These are phyloP conservation scores for Mus caroli DNA, from an alignment of 2,797 vertebrate genomes.

Conservation along the genomic window DNA sequence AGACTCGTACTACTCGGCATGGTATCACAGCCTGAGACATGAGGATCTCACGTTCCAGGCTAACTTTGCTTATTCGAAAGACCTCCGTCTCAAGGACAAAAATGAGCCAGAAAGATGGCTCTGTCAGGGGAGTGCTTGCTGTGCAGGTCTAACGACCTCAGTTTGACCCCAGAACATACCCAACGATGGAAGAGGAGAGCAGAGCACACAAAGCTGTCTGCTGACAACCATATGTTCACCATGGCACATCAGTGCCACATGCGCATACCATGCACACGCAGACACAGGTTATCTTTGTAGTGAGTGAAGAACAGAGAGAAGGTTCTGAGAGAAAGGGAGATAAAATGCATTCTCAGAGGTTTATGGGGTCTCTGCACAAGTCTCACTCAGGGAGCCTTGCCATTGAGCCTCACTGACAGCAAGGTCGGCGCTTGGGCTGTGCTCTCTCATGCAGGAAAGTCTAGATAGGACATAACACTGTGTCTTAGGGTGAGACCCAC, in stretches of 20 bases:
- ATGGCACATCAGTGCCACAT: background rate
- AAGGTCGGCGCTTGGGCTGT: conserved; percentile 6
- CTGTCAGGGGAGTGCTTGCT: too few species aligned
- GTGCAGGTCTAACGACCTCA: background rate
- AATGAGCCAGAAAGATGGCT: background rate
- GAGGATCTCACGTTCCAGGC: background rate
- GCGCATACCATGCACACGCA: background rate
- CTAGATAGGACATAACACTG: conserved; percentile 35
- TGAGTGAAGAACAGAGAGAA: background rate
- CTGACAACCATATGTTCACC: too few species aligned
- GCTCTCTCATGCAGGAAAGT: conserved; percentile 48
- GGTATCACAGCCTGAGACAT: background rate
- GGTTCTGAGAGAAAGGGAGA: background rate
- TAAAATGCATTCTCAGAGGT: background rate
- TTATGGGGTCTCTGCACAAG: background rate
- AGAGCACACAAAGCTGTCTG: background rate
- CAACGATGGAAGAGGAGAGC: background rate
- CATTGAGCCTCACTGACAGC: conserved; percentile 55
- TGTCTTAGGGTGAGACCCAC: conserved; percentile 53
- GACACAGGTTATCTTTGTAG: background rate
- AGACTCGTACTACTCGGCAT: background rate
- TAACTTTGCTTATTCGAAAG: background rate
- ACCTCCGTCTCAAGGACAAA: background rate
- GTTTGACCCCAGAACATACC: background rate
- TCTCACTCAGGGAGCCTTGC: conserved; percentile 41